Conservation (phyloP, 2,797 vertebrate genomes). For the Acanthurus tractus region DNA sequence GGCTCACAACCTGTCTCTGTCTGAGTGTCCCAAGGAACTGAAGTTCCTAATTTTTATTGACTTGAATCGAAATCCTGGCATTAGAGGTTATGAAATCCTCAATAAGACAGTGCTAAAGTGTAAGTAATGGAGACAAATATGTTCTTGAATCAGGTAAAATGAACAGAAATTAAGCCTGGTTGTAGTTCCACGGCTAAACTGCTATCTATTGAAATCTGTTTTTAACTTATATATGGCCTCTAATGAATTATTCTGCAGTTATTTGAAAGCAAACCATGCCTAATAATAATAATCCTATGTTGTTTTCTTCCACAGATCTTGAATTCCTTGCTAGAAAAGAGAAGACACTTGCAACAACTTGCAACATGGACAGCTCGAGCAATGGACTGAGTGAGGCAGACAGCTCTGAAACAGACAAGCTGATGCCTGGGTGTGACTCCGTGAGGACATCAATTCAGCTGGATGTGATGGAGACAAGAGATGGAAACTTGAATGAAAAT, state of each 20-base stretch:
- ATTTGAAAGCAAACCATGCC: not conserved
- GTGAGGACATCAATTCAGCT: not conserved
- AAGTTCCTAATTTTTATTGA: conserved; percentile 86
- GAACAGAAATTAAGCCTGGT: not conserved
- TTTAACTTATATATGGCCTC: not conserved
- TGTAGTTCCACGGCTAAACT: not conserved
- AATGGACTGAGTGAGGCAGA: not conserved
- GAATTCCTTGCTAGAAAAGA: conserved; percentile 55
- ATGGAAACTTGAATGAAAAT: not conserved
- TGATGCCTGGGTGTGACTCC: not conserved
- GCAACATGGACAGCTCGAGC: conserved; percentile 13
- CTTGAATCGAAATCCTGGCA: conserved; percentile 71
- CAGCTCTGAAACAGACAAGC: conserved; percentile 12
- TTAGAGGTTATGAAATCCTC: conserved; percentile 81
- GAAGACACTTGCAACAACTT: not conserved
- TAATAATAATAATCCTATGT: not conserved
- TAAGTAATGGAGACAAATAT: conserved; percentile 78
- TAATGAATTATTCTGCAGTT: not conserved
- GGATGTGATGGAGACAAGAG: conserved; percentile 11
- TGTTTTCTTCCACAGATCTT: conserved; percentile 70
- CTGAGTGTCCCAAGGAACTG: conserved; percentile 88
- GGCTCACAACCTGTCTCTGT: conserved; percentile 79
- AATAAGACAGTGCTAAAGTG: conserved; percentile 83
- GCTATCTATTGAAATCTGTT: not conserved
- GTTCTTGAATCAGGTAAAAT: not conserved